A percentile compares a stretch with the other conserved stretches of the same genome.
Conservation (phyloP, 1,140 invertebrate genomes). For the Physella acuta region DNA sequence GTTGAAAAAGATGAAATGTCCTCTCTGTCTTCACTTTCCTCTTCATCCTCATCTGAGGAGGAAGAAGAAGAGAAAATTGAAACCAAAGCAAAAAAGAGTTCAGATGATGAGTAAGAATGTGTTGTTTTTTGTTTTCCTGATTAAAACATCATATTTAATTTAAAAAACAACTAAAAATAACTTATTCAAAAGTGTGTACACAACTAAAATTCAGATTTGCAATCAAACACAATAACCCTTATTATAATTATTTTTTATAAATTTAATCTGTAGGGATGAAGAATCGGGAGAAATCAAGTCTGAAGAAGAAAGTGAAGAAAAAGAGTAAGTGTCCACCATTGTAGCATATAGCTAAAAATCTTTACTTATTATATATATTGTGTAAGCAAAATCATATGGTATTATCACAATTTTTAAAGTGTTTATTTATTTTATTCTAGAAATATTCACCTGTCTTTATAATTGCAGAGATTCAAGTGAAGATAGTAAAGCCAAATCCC, state of each 20-base stretch:
- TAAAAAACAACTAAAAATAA: too few relatives aligned
- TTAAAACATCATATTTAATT: neutral
- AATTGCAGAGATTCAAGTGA: neutral
- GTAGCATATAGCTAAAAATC: too few relatives aligned
- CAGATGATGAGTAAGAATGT: conserved; percentile 39
- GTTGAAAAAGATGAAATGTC: conserved; percentile 42
- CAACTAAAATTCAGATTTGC: too few relatives aligned
- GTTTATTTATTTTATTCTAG: neutral
- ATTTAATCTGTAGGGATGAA: conserved; percentile 14
- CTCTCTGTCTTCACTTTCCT: conserved; percentile 14
- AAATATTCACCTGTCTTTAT: neutral
- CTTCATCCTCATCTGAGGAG: conserved; percentile 26
- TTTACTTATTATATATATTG: too few relatives aligned
- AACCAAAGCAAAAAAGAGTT: conserved; percentile 26
- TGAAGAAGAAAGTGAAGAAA: conserved; percentile 13
- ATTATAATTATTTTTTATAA: too few relatives aligned
- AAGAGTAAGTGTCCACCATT: too few relatives aligned
- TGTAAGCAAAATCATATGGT: too few relatives aligned
- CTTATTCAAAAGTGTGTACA: too few relatives aligned
- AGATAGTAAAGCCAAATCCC: conserved; percentile 1
- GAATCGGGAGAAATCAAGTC: conserved; percentile 17
- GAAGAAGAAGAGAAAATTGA: conserved; percentile 37
- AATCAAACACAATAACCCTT: too few relatives aligned
- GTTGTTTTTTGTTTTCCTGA: neutral
- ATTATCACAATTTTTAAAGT: too few relatives aligned